A percentile compares a stretch with the other conserved stretches of the same genome.
Conservation (phyloP, 2,888 invertebrate species). For the Scrobipalpa costella region DNA sequence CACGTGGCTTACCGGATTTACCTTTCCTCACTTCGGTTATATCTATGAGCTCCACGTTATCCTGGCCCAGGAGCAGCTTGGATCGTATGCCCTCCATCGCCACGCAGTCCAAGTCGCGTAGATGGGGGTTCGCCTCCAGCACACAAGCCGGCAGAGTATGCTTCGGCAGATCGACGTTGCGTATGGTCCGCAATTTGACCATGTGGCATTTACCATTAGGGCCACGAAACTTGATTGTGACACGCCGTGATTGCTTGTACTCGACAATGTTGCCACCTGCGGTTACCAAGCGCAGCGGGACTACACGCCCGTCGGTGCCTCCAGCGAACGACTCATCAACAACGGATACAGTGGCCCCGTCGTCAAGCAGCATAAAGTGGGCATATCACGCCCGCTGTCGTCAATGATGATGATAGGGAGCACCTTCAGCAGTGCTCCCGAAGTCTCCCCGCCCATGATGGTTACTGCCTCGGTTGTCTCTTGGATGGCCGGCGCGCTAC, state of each 20-base stretch:
- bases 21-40: too few relatives aligned
- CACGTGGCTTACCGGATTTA: too few relatives aligned
- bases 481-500: not conserved
- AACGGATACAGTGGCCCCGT: constrained; percentile 17
- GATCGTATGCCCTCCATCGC: too few relatives aligned
- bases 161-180: constrained; percentile 3
- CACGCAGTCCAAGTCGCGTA: too few relatives aligned
- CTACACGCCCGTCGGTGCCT: too few relatives aligned
- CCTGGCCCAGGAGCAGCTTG: too few relatives aligned
- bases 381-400: not conserved
- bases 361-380: constrained; percentile 15
- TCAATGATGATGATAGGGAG: not conserved
- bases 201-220: not conserved
- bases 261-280: not conserved
- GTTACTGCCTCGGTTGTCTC: not conserved
- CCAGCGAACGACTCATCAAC: constrained; percentile 1
- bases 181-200: not conserved
- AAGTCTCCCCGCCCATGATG: not conserved
- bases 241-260: not conserved
- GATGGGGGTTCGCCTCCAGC: too few relatives aligned
- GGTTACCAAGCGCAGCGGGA: constrained; percentile 3
- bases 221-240: too few relatives aligned
- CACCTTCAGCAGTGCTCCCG: not conserved
- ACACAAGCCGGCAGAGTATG: too few relatives aligned
- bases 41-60: too few relatives aligned